These are phyloP conservation scores for Pluvialis apricaria DNA, from an alignment of 2,113 vertebrate genomes.

Conservation along the genomic window DNA sequence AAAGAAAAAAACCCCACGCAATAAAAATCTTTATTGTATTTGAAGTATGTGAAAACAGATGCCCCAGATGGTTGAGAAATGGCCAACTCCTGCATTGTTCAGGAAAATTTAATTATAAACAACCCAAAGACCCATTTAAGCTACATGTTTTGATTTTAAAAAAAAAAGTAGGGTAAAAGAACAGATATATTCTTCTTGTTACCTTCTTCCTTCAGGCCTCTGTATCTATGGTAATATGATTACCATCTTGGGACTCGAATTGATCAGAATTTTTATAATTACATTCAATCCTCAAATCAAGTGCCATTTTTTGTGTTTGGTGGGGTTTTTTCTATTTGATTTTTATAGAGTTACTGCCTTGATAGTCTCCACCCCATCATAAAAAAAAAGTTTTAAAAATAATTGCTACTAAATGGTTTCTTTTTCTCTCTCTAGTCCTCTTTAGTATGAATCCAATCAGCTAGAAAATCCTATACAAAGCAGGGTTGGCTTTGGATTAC, in stretches of 20 bases:
- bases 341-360: neutral
- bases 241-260: neutral
- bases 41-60: conserved; percentile 50
- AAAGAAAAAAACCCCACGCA: neutral
- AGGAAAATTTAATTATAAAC: conserved; percentile 18
- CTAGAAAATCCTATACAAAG: neutral
- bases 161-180: neutral
- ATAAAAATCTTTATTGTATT: neutral
- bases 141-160: neutral
- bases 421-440: neutral
- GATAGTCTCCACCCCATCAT: neutral
- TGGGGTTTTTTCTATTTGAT: neutral
- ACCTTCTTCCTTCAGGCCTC: neutral
- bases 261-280: neutral
- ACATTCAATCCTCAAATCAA: neutral
- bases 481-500: neutral
- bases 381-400: neutral
- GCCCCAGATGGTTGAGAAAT: neutral
- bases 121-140: neutral
- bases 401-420: neutral
- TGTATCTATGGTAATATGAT: neutral
- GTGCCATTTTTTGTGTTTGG: neutral
- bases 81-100: neutral
- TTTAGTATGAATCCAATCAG: neutral
- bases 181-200: neutral